These are phyloP conservation scores for Megaptera novaeangliae DNA, from an alignment of 2,113 vertebrate species.

Conservation along the genomic window DNA sequence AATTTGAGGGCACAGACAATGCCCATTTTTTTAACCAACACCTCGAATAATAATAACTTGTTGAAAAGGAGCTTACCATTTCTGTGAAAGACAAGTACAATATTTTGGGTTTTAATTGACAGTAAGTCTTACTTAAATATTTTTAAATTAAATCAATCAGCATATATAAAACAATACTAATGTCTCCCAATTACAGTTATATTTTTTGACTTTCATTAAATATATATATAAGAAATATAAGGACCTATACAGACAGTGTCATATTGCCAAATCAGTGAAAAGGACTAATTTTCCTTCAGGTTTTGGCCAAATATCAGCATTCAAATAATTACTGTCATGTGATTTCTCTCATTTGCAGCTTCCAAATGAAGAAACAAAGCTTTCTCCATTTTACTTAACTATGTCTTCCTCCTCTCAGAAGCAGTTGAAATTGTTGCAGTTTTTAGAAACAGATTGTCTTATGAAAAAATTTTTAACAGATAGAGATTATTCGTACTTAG, in stretches of 20 bases:
- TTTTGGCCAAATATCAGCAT: not conserved
- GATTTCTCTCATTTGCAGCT: not conserved
- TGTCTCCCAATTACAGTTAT: not conserved
- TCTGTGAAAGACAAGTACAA: not conserved
- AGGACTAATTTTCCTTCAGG: not conserved
- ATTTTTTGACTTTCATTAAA: conserved; percentile 9
- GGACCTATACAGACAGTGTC: not conserved
- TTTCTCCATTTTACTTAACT: not conserved
- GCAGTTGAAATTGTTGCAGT: not conserved
- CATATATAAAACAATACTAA: not conserved
- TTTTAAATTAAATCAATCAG: conserved; percentile 20
- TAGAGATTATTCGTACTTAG: conserved; percentile 22
- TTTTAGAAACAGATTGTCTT: not conserved
- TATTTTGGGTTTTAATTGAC: not conserved
- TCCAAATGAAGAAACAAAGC: not conserved
- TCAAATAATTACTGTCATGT: not conserved
- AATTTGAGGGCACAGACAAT: not conserved
- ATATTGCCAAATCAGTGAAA: not conserved
- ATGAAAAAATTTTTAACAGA: not conserved
- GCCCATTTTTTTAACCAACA: not conserved
- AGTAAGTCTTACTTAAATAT: not conserved
- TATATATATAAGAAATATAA: not conserved
- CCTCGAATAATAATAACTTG: not conserved
- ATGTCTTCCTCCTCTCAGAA: not conserved
- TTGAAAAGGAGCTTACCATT: not conserved